Base-by-base conservation (phyloP, 2,113 vertebrate species). In the Oncorhynchus nerka region DNA sequence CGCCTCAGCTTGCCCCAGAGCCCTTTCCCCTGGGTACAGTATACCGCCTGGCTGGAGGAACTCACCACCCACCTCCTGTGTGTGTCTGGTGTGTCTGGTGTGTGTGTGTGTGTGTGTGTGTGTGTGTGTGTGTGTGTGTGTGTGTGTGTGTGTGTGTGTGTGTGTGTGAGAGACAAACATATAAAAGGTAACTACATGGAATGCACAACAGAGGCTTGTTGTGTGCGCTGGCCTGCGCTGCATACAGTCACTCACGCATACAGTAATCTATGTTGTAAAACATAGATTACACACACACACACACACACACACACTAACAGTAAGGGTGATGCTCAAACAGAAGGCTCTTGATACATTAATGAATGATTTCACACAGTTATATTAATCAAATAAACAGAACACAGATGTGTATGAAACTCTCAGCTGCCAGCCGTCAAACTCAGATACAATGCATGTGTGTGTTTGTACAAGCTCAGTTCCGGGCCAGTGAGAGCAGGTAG, bases 1-100 rank as follows among this genome's bases (percentile, higher is more conserved):
- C 68, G 78, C 67, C 75, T 65, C 79, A 80, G 72, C 78, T 80
- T 82, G 73, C 49, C 73, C 73, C 79, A 76, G 75, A 81, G 80
- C 73, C 77, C 66, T 61, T 51, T 83, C 79, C 79, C 70, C 48
- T 66, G 82, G 79, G 73, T 65, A n/a, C 67, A 70, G 70, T 71
- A 68, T 48, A 72, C 79, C 83, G 45, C 71, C 59, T 75, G 34
- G 30, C 70, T 76, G 19, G 39, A 39, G 32, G 32, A 34, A 6
- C 32, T 34, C 32, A 34, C 5, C 32, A 34, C 32, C 5, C 32
- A 34, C 32, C 32, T 34, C 32, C 5, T 32, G 30, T 32, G 32
- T 28, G 26, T 28, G 2, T 28, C 26, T 28, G 26, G 26, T 28
- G 26, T 28, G 26, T 28, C 2, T 28, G 28, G 28, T 28, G 3